Base-by-base conservation (phyloP, 2,888 invertebrate genomes). In the Ceraclea dissimilis region DNA sequence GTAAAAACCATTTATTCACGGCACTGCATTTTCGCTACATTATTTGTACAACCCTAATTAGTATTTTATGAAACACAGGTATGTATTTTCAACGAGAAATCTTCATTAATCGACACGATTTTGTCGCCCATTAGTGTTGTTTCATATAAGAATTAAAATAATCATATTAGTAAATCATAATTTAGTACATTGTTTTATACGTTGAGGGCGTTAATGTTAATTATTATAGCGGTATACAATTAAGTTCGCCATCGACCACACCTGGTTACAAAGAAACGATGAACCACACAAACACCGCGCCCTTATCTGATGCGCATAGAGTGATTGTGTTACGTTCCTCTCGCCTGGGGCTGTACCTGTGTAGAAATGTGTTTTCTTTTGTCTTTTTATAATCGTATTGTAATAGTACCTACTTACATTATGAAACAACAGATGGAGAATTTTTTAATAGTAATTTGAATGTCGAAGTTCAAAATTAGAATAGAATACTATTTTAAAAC, bases 191-290 rank as follows among this genome's bases (percentile, higher is more conserved):
- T 46, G 46, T 33, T 48, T 53, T 48, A 54, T 54, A 34, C 16
- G 48, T n/a, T 11, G 43, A 21, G 43, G 49, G 54, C 54, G 50
- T 49, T 50, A 50, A 54, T 50, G 50, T 49, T 54, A 54, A 54
- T 54, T 54, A 54, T 31, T 39, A 22, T 43, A 50, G 49, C 54
- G 39, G 20, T 48, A 21, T 18, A 43, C 50, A 54, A 54, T 54
- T 54, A 54, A 54, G 44, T 54, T 54, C 22, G 13, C 8, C 16
- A 39, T 34, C 54, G 54, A 49, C 49, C 54, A 52, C 52, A 54
- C 54, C 54, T 54, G 54, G 49, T 11, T 39, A 26, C 34, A 22
- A 31, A 39, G 39, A 39, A 39, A 26, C 26, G 26, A 26, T 26
- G 26, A 26, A 10, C 26, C 39, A 39, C 39, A 39, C 2, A 39